phyloP scores from a whole-genome alignment of 2,797 vertebrate species.

The Remorina albescens region DNA sequence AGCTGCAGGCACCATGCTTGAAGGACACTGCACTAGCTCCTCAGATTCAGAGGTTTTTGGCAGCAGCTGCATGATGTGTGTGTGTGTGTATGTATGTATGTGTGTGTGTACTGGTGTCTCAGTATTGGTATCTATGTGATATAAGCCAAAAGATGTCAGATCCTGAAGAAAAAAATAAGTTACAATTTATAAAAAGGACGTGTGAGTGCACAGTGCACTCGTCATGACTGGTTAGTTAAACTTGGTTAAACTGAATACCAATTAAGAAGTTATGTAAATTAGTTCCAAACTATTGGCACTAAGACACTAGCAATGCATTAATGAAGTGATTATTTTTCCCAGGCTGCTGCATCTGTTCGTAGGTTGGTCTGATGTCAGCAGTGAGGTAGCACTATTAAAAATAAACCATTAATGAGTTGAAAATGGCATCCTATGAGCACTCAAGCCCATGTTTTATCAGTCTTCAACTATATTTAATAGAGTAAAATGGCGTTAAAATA shows the following conservation, averaged over 20 bases:
- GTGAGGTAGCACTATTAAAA: slow-evolving; percentile 9
- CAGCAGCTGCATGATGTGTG: background rate
- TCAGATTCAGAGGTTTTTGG: slow-evolving; percentile 27
- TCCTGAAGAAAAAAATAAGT: background rate
- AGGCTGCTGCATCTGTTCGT: background rate
- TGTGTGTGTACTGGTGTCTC: background rate
- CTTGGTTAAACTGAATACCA: background rate
- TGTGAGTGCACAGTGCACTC: background rate
- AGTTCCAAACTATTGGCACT: background rate
- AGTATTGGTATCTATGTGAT: background rate
- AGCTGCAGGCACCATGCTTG: slow-evolving; percentile 38
- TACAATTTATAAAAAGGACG: background rate
- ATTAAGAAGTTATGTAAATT: background rate
- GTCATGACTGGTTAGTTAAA: background rate
- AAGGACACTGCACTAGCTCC: slow-evolving; percentile 32
- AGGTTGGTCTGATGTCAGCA: slow-evolving; percentile 4
- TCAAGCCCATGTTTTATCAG: background rate
- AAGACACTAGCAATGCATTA: background rate
- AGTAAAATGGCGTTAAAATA: slow-evolving; percentile 38
- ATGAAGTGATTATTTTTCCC: background rate
- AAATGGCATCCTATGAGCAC: slow-evolving; percentile 20
- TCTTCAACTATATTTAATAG: slow-evolving; percentile 18
- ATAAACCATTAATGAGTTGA: slow-evolving; percentile 12
- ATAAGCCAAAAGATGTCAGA: background rate
- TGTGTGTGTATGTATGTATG: too few relatives aligned